Conservation (phyloP, 2,113 vertebrate species). For the Oncorhynchus mykiss region DNA sequence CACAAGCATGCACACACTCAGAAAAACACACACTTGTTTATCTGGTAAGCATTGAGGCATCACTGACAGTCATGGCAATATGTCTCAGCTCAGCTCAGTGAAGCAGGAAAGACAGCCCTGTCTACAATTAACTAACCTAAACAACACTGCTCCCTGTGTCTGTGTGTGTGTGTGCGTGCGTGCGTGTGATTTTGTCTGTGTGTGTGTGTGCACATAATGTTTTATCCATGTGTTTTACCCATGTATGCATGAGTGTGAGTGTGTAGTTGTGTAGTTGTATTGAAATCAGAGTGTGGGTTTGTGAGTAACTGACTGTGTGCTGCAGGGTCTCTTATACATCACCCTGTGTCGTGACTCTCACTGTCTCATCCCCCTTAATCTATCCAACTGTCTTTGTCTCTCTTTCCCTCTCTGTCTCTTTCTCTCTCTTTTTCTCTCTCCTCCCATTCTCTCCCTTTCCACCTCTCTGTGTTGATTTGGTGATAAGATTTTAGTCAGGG, state of each 20-base stretch:
- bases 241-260: conserved; percentile 1
- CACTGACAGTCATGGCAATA: conserved; percentile 69
- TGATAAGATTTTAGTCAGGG: conserved; percentile 8
- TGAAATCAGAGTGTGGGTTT: background rate
- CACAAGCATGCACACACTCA: background rate
- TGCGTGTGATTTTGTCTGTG: background rate
- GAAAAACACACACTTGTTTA: conserved; percentile 50
- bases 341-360: conserved; percentile 37
- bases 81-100: conserved; percentile 65
- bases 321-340: conserved; percentile 20
- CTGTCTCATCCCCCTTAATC: conserved; percentile 35
- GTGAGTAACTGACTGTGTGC: background rate
- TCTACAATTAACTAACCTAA: conserved; percentile 69
- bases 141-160: conserved; percentile 36
- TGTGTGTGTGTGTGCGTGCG: background rate
- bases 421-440: too few species aligned
- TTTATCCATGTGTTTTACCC: background rate
- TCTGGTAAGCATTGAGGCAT: conserved; percentile 58
- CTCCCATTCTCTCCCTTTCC: too few species aligned
- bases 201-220: background rate
- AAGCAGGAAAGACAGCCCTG: conserved; percentile 66
- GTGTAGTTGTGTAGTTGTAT: conserved; percentile 2
- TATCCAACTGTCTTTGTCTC: conserved; percentile 24
- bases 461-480: conserved; percentile 28
- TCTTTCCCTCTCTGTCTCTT: conserved; percentile 7